These are phyloP conservation scores for Papilio demoleus DNA, from an alignment of 2,888 invertebrate genomes.

Conservation along the genomic window DNA sequence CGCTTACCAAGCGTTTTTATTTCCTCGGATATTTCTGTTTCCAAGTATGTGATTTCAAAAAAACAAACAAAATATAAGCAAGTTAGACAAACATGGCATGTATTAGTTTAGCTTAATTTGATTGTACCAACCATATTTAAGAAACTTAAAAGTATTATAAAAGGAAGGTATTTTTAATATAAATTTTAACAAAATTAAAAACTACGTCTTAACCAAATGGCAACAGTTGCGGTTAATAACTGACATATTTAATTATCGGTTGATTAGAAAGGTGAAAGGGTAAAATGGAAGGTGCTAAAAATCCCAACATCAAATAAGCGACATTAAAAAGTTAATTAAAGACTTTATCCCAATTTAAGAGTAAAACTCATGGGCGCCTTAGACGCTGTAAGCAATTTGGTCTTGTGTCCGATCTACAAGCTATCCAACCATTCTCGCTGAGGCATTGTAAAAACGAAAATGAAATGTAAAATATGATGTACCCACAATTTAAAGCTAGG, in stretches of 20 bases:
- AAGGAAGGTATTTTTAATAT: background rate
- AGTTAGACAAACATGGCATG: no score
- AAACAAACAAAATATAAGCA: no score
- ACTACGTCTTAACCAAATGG: background rate
- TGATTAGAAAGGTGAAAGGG: no score
- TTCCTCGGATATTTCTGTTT: constrained; percentile 42
- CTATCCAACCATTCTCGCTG: constrained; percentile 19
- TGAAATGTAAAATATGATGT: constrained; percentile 2
- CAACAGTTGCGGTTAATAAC: background rate
- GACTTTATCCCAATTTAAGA: constrained; percentile 25
- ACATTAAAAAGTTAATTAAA: no score
- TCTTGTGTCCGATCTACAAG: constrained; percentile 26
- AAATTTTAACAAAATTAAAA: background rate
- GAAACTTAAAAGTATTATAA: background rate
- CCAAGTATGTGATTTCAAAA: no score
- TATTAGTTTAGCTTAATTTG: no score
- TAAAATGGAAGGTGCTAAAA: no score
- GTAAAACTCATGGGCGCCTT: constrained; percentile 30
- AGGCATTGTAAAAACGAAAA: constrained; percentile 27
- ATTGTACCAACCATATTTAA: no score
- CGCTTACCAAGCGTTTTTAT: constrained; percentile 54
- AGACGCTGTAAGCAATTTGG: constrained; percentile 29
- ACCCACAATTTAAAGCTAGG: background rate
- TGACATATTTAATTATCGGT: no score
- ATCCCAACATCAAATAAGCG: no score